Conservation (phyloP, 1,140 invertebrate genomes). For the Caenorhabditis tropicalis region DNA sequence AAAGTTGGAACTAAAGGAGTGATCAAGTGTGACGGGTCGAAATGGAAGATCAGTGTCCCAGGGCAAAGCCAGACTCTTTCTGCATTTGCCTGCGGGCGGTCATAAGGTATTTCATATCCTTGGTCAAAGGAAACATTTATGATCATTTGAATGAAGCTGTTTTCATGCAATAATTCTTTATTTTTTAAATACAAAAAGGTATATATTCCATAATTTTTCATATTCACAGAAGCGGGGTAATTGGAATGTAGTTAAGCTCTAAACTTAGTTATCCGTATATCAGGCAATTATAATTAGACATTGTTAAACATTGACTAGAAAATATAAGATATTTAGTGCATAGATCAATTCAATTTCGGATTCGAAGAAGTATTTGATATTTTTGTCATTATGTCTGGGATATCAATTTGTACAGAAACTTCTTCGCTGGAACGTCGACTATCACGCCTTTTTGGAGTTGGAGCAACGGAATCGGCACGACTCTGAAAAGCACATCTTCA, state of each 20-base stretch:
- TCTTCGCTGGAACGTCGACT: slow-evolving; percentile 3
- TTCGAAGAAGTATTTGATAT: background rate
- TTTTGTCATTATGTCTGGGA: slow-evolving; percentile 3
- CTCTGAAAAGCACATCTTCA: background rate
- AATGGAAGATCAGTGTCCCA: slow-evolving; percentile 21
- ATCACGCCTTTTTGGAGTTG: background rate
- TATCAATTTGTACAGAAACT: background rate
- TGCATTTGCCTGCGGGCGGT: background rate
- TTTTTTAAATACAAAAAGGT: too few relatives aligned
- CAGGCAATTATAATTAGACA: background rate
- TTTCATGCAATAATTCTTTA: too few relatives aligned
- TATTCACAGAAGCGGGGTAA: background rate
- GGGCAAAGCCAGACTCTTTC: slow-evolving; percentile 15
- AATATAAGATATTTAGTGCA: background rate
- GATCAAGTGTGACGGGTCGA: slow-evolving; percentile 6
- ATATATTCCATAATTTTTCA: too few relatives aligned
- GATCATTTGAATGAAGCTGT: too few relatives aligned
- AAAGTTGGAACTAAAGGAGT: slow-evolving; percentile 7
- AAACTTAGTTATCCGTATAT: background rate
- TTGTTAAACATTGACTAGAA: background rate
- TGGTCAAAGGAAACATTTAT: background rate
- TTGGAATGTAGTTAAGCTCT: background rate
- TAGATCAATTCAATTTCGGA: background rate
- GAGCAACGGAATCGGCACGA: background rate
- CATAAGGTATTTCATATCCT: background rate